Evolutionary conservation across 1,140 invertebrate species (phyloP).

Genomic region (Capitella teleta): DNA sequence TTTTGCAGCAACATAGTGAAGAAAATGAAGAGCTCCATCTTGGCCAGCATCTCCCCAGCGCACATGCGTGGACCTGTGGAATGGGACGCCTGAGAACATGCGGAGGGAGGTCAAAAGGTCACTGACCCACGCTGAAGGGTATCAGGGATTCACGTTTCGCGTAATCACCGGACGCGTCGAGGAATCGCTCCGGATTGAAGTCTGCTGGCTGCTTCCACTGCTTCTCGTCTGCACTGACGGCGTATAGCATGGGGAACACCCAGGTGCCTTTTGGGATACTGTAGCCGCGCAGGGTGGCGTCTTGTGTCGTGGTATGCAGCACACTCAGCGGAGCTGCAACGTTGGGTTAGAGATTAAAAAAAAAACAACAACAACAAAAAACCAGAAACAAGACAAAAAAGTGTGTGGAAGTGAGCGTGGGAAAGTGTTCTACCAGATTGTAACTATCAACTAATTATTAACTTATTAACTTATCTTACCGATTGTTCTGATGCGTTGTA

Average conservation of each 20-base stretch:
- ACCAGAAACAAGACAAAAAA: too few relatives aligned
- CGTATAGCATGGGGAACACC: constrained; percentile 71
- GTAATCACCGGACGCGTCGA: constrained; percentile 53
- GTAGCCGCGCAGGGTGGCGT: too few relatives aligned
- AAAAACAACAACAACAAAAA: too few relatives aligned
- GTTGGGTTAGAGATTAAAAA: too few relatives aligned
- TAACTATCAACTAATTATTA: too few relatives aligned
- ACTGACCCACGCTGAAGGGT: constrained; percentile 20
- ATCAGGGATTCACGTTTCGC: constrained; percentile 49
- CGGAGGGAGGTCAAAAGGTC: not conserved
- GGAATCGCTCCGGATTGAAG: constrained; percentile 15
- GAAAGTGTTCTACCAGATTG: too few relatives aligned
- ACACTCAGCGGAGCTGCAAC: too few relatives aligned
- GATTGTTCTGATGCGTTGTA: too few relatives aligned
- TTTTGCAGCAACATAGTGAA: constrained; percentile 28
- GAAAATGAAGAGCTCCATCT: constrained; percentile 33
- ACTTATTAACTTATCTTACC: too few relatives aligned
- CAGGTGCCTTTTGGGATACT: constrained; percentile 69
- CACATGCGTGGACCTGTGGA: constrained; percentile 52
- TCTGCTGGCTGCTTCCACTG: constrained; percentile 9
- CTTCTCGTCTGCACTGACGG: not conserved
- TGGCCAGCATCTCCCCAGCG: constrained; percentile 28
- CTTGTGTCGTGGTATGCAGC: too few relatives aligned
- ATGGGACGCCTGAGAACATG: not conserved
- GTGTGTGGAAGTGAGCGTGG: too few relatives aligned